Evolutionary conservation across 2,113 vertebrate genomes (phyloP), one percentile per base, ranked within the genome.

Genomic region (Oostethus manadensis): DNA sequence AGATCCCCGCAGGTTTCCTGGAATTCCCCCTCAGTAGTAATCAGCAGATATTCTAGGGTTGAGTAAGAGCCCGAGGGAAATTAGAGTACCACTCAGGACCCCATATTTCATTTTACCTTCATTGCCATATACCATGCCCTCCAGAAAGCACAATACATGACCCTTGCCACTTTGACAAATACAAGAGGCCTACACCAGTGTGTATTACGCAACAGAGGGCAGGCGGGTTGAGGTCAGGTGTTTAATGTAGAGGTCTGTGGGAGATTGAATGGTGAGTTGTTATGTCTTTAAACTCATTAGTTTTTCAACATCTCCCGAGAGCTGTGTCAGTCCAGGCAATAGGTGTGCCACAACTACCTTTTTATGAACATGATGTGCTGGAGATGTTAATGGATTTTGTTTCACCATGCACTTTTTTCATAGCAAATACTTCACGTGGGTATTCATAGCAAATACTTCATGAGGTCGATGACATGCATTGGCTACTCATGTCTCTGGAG

Each of bases 71-170:
- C 62, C 58, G 3, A 3, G 68, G 61, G 60, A 79, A 80, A 76
- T 76, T 56, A 64, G 18, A 40, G 11, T 47, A 51, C 3, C 6
- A 51, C 46, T 71, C 60, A 40, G 59, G 48, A 74, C 59, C 65
- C 54, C 65, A 61, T 74, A 18, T 77, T 77, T 77, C 62, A 67
- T 74, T 67, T 77, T 40, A 33, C 18, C 17, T 17, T 61, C 56
- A 38, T 64, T 71, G 47, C 35, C 58, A 57, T 43, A 38, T 21
- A 22, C 21, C 45, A 1, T 23, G n/a, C 49, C 48, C 68, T 65
- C 18, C 48, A 22, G 43, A 56, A 50, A 54, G 53, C 21, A 51
- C 56, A 62, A 61, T 29, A 43, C 35, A 8, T 45, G 68, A 75
- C 59, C 74, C 33, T 58, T 58, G 40, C 57, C 60, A 35, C 64